phyloP scores from a whole-genome alignment of 2,888 invertebrate genomes.

The Athalia circularis region DNA sequence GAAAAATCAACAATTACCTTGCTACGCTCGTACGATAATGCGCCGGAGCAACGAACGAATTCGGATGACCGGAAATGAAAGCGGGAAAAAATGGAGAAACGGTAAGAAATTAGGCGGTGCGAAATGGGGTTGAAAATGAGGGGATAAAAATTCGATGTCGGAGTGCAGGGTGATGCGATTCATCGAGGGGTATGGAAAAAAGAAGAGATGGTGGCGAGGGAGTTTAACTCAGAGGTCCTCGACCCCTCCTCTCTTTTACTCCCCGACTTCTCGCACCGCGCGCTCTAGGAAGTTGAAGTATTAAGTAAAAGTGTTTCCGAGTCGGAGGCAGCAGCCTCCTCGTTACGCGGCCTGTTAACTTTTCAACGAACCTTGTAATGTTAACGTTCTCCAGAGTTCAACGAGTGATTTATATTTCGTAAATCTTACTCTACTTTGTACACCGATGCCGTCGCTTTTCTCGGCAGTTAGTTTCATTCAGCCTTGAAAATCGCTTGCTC shows the following conservation, averaged over 20 bases:
- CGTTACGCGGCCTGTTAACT: slow-evolving; percentile 68
- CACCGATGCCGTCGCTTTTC: slow-evolving; percentile 42
- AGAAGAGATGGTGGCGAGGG: background rate
- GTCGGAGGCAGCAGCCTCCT: slow-evolving; percentile 53
- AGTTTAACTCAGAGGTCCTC: background rate
- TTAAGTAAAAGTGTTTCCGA: slow-evolving; percentile 59
- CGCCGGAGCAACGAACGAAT: too few species aligned
- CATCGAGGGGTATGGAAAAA: background rate
- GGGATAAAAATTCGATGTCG: background rate
- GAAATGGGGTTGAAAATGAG: background rate
- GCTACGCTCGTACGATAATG: too few species aligned
- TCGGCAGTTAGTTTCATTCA: slow-evolving; percentile 5
- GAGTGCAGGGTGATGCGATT: background rate
- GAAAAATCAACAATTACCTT: background rate
- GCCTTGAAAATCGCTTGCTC: background rate
- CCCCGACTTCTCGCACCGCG: slow-evolving; percentile 48
- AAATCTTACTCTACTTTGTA: slow-evolving; percentile 16
- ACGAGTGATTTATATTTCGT: slow-evolving; percentile 64
- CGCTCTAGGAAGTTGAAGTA: slow-evolving; percentile 52
- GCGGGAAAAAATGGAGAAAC: background rate
- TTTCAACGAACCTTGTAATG: slow-evolving; percentile 64
- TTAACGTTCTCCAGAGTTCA: slow-evolving; percentile 54
- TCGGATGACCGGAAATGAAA: background rate
- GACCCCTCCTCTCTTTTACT: slow-evolving; percentile 18
- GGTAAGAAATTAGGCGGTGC: background rate